Conservation (phyloP, 1,140 invertebrate species). For the Tachypleus tridentatus region DNA sequence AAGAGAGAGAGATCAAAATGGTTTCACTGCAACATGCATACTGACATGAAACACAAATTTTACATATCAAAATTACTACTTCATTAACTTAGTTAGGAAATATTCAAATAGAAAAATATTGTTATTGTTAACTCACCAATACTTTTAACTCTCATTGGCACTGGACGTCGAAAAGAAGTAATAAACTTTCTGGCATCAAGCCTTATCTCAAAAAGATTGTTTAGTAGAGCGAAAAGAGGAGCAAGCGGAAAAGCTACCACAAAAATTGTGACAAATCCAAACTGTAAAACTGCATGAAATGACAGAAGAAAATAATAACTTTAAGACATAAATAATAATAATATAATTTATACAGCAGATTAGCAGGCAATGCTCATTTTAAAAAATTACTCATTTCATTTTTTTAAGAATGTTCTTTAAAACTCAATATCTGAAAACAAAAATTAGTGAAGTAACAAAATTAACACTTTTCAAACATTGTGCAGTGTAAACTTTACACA, state of each 20-base stretch:
- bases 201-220: conserved; percentile 80
- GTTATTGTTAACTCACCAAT: conserved; percentile 46
- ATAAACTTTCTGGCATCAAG: conserved; percentile 76
- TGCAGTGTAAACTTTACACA: too few relatives aligned
- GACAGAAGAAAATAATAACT: conserved; percentile 26
- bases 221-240: conserved; percentile 69
- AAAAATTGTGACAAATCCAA: conserved; percentile 82
- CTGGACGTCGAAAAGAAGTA: conserved; percentile 67
- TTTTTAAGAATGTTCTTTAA: too few relatives aligned
- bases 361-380: too few relatives aligned
- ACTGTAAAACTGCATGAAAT: conserved; percentile 56
- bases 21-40: too few relatives aligned
- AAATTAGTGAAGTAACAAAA: too few relatives aligned
- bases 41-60: background rate
- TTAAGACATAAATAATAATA: background rate
- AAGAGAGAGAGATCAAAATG: too few relatives aligned
- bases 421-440: too few relatives aligned
- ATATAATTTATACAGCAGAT: too few relatives aligned
- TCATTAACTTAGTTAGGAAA: background rate
- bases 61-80: background rate
- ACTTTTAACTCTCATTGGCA: conserved; percentile 66
- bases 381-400: too few relatives aligned
- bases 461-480: too few relatives aligned
- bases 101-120: background rate
- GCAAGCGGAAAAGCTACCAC: conserved; percentile 80